phyloP scores from a whole-genome alignment of 64 coral and sea anemone species.

The Cladopsammia gracilis region DNA sequence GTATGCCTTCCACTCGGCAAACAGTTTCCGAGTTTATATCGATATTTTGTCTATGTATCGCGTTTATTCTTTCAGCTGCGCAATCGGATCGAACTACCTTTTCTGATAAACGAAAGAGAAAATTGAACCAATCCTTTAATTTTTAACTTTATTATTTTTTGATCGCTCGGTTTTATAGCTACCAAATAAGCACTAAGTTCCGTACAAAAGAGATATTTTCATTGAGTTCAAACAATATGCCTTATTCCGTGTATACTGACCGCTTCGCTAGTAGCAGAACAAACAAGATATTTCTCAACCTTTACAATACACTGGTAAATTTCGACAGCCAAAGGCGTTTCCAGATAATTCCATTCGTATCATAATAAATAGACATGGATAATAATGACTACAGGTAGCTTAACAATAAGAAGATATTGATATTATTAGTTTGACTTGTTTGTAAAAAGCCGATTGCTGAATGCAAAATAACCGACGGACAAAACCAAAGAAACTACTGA shows the following conservation, averaged over 20 bases:
- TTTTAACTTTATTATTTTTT: too few species aligned
- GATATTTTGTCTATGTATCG: background rate
- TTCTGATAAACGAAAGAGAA: background rate
- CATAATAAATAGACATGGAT: background rate
- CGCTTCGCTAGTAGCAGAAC: background rate
- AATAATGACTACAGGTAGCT: background rate
- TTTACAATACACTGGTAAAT: background rate
- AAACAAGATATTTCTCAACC: slow-evolving; percentile 19
- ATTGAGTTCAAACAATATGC: background rate
- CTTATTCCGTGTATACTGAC: background rate
- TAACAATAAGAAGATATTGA: background rate
- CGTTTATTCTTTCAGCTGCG: too few species aligned
- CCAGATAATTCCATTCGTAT: background rate
- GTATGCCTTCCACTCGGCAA: background rate
- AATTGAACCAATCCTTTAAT: background rate
- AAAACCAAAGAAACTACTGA: background rate
- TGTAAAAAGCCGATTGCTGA: background rate
- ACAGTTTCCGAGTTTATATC: background rate
- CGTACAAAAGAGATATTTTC: background rate
- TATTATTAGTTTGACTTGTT: background rate
- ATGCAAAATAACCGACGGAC: background rate
- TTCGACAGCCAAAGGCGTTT: background rate
- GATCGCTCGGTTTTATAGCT: background rate
- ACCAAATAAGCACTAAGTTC: background rate
- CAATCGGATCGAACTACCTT: background rate